These are phyloP conservation scores for Pampusana beccarii DNA, from an alignment of 2,113 vertebrate genomes.

Conservation along the genomic window DNA sequence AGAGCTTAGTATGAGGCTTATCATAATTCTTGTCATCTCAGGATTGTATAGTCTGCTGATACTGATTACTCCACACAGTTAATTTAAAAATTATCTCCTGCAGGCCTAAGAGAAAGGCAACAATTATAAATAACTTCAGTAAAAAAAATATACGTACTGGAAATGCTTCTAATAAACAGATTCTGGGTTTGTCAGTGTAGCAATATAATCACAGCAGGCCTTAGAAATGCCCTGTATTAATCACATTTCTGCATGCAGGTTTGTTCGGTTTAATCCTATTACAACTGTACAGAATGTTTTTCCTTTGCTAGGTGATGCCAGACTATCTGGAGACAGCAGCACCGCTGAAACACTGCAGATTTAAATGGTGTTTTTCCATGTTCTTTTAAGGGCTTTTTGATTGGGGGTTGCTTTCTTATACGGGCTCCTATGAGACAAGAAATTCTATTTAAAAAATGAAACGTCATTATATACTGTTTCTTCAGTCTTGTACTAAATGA, in stretches of 20 bases:
- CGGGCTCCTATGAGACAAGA: not conserved
- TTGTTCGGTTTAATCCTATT: constrained; percentile 43
- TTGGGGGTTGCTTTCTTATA: not conserved
- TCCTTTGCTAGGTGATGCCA: not conserved
- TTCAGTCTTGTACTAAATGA: not conserved
- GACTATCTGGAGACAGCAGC: not conserved
- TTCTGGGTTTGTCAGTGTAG: not conserved
- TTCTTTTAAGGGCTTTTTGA: not conserved
- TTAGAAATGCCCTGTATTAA: not conserved
- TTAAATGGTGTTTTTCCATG: not conserved
- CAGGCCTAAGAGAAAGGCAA: constrained; percentile 24
- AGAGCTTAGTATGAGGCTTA: constrained; percentile 28
- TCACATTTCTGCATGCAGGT: constrained; percentile 48
- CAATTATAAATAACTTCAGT: constrained; percentile 28
- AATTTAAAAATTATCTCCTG: constrained; percentile 46
- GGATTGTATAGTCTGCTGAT: not conserved
- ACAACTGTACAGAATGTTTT: not conserved
- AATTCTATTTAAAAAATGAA: not conserved
- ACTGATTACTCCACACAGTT: constrained; percentile 17
- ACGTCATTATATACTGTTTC: not conserved
- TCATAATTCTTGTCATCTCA: constrained; percentile 43
- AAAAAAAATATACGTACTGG: not conserved
- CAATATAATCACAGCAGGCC: not conserved
- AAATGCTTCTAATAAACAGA: constrained; percentile 27
- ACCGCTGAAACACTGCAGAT: not conserved